phyloP scores from a whole-genome alignment of 37 sponge, comb jelly and placozoan genomes.

The Petrosia ficiformis region DNA sequence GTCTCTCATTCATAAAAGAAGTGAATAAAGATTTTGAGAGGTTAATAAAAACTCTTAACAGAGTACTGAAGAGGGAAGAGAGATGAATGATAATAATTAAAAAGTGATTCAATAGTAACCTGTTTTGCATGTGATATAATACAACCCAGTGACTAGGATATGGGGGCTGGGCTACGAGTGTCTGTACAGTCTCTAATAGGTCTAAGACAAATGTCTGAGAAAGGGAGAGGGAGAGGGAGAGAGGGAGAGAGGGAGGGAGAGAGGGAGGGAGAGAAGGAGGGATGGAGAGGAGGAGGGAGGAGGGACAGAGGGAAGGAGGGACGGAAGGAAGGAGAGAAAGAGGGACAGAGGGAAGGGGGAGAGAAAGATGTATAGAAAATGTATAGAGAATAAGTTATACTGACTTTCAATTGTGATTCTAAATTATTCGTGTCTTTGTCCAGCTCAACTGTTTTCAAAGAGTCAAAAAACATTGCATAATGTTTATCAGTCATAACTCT shows the following conservation, averaged over 20 bases:
- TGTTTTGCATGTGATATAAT: conserved; percentile 52
- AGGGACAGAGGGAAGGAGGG: conserved; percentile 26
- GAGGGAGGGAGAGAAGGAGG: conserved; percentile 6
- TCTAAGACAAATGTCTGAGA: conserved; percentile 23
- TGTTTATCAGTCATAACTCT: conserved; percentile 44
- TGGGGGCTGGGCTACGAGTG: conserved; percentile 1
- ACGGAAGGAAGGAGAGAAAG: conserved; percentile 4
- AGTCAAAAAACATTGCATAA: conserved; percentile 37
- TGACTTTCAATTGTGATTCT: not conserved
- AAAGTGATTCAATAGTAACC: conserved; percentile 1
- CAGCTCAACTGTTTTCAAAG: conserved; percentile 5
- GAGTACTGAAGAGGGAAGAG: not conserved
- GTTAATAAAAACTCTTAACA: conserved; percentile 8
- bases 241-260: conserved; percentile 6
- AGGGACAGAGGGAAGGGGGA: conserved; percentile 11
- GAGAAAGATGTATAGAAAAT: too few species aligned
- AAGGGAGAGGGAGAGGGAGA: conserved; percentile 15
- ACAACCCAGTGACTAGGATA: conserved; percentile 31
- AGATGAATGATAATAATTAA: not conserved
- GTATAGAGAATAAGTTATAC: not conserved
- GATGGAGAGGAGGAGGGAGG: conserved; percentile 14
- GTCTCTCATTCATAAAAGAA: not conserved
- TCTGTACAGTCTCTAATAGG: conserved; percentile 25
- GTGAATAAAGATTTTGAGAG: conserved; percentile 12
- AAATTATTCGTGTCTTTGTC: too few species aligned